Evolutionary conservation across 64 coral and sea anemone species (phyloP), one percentile per base, ranked within the genome.

Genomic region (Orbicella faveolata): DNA sequence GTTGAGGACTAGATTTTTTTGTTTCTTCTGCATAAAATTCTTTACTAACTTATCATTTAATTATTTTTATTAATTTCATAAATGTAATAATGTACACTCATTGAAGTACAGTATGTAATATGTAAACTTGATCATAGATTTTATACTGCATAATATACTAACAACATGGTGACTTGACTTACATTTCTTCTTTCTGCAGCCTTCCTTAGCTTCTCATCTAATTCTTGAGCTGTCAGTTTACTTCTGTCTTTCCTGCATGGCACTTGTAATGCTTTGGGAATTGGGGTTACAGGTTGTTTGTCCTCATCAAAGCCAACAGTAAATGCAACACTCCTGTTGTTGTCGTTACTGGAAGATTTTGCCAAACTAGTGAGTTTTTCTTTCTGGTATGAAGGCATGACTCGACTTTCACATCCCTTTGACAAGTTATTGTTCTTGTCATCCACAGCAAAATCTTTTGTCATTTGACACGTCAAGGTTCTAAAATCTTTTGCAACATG

Each of bases 141-240:
- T 48, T 48, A 48, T 48, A 6, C 44, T 48, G 44, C 5, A 48
- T 48, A 48, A 48, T 48, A 48, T 48, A 48, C 44, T 48, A 41
- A 48, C 44, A 48, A 48, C 55, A 14, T 0, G 55, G 55, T 65
- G 4, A 66, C 3, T 78, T 52, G 21, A 76, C 92, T 89, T 84
- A 93, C 92, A 89, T 89, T 89, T 83, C 92, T 63, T 76, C 92
- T 93, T 68, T 81, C 86, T 51, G 83, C 78, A 61, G 92, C 92
- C 66, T 83, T 76, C 55, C 79, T 74, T 35, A 75, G 92, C 48
- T 93, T 93, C 48, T 93, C 92, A 14, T 93, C 86, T 52, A 93
- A 8, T 52, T 89, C 83, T 93, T 89, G 48, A 75, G 78, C 76
- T 14, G 87, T 93, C 2, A 89, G 44, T 36, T 16, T 80, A 75